phyloP scores from a whole-genome alignment of 2,113 vertebrate genomes.

The Oncorhynchus masou region DNA sequence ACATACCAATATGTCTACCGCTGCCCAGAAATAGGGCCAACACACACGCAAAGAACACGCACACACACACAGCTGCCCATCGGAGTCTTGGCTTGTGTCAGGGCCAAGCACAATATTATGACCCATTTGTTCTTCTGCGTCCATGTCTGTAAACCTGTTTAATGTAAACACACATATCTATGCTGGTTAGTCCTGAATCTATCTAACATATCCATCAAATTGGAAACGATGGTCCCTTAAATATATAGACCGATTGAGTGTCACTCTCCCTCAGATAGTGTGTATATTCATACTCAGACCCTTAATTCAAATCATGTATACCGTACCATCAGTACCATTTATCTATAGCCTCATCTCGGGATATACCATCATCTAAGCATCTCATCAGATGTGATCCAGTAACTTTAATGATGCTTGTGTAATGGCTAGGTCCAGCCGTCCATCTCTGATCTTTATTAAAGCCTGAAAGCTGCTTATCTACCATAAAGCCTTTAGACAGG shows the following conservation, averaged over 20 bases:
- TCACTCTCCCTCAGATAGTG: too few species aligned
- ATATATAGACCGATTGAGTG: too few species aligned
- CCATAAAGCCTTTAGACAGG: neutral
- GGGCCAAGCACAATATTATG: conserved; percentile 66
- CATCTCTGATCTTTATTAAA: neutral
- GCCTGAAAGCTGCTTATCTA: conserved; percentile 2
- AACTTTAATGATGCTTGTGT: too few species aligned
- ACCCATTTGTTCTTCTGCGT: conserved; percentile 58
- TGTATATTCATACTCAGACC: too few species aligned
- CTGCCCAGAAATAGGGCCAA: conserved; percentile 69
- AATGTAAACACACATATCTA: neutral
- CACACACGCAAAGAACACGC: conserved; percentile 38
- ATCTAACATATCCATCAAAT: too few species aligned
- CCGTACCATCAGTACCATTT: too few species aligned
- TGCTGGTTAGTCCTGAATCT: too few species aligned
- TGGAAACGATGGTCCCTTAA: too few species aligned
- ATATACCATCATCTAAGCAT: too few species aligned
- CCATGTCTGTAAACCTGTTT: conserved; percentile 31
- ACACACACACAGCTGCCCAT: conserved; percentile 48
- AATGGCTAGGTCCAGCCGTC: neutral
- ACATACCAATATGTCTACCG: conserved; percentile 80
- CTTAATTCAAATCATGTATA: too few species aligned
- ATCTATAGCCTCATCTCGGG: too few species aligned
- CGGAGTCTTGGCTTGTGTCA: conserved; percentile 40
- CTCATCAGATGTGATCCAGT: too few species aligned